These are phyloP conservation scores for Siphlonurus alternatus DNA, from an alignment of 2,888 invertebrate genomes.

Conservation along the genomic window DNA sequence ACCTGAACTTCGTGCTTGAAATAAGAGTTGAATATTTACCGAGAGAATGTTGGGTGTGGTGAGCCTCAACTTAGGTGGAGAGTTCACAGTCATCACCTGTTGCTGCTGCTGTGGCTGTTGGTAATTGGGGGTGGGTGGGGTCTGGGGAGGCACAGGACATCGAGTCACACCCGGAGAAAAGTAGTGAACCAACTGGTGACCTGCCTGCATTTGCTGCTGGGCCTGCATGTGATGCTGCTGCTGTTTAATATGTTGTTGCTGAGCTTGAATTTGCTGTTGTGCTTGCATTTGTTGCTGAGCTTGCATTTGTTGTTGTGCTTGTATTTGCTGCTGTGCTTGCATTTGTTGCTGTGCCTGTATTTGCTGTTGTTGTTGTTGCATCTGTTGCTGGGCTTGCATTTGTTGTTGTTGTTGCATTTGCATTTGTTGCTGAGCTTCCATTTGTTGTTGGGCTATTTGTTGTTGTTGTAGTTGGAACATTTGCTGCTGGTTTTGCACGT, in stretches of 20 bases:
- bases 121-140: constrained; percentile 10
- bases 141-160: no score
- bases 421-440: constrained; percentile 10
- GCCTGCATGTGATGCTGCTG: constrained; percentile 18
- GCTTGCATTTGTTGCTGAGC: constrained; percentile 20
- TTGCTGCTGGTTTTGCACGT: constrained; percentile 23
- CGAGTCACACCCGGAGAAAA: constrained; percentile 8
- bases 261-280: constrained; percentile 19
- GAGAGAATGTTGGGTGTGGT: neutral
- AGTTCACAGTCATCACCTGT: constrained; percentile 8
- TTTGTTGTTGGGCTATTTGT: constrained; percentile 18
- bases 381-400: constrained; percentile 9
- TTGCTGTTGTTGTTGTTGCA: constrained; percentile 12
- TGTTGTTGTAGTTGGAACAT: constrained; percentile 32
- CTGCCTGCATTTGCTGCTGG: constrained; percentile 21
- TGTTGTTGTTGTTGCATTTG: constrained; percentile 11
- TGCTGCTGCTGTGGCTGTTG: constrained; percentile 14
- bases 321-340: constrained; percentile 19
- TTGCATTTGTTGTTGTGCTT: constrained; percentile 19
- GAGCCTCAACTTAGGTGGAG: neutral
- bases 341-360: constrained; percentile 18
- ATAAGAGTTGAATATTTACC: no score
- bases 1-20: no score
- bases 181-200: constrained; percentile 25
- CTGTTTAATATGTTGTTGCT: constrained; percentile 18